Percentiles rank a stretch among this genome's conserved stretches.
These are phyloP conservation scores for Myotis davidii DNA, from an alignment of 2,113 vertebrate species.

Conservation along the genomic window DNA sequence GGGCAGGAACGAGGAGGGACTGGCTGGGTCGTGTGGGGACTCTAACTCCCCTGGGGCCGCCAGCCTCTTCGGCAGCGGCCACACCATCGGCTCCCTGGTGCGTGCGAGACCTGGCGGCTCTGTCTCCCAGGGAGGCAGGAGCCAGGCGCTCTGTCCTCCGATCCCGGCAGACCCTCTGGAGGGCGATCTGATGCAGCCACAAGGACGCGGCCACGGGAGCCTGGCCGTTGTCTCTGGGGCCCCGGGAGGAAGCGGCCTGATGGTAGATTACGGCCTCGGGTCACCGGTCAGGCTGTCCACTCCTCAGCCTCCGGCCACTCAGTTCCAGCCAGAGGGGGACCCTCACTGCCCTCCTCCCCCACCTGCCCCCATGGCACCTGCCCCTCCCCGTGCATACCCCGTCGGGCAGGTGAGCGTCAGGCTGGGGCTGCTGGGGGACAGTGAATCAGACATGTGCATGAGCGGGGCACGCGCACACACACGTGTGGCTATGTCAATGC, in stretches of 20 bases:
- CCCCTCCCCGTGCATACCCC: background rate
- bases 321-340: background rate
- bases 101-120: background rate
- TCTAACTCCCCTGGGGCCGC: background rate
- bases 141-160: background rate
- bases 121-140: background rate
- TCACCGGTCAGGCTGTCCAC: background rate
- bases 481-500: no score
- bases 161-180: background rate
- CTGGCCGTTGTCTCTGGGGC: background rate
- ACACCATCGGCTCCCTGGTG: no score
- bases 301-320: background rate
- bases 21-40: background rate
- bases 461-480: background rate
- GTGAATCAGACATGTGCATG: background rate
- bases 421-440: background rate
- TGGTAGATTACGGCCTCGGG: background rate
- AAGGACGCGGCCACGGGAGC: background rate
- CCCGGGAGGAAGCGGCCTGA: background rate
- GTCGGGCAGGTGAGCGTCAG: background rate
- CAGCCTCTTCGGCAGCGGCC: background rate
- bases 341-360: background rate
- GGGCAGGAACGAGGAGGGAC: background rate
- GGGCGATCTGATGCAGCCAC: background rate
- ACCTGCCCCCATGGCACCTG: background rate